Evolutionary conservation across 1,140 invertebrate genomes (phyloP).

Genomic region (Hesperophylax magnus): DNA sequence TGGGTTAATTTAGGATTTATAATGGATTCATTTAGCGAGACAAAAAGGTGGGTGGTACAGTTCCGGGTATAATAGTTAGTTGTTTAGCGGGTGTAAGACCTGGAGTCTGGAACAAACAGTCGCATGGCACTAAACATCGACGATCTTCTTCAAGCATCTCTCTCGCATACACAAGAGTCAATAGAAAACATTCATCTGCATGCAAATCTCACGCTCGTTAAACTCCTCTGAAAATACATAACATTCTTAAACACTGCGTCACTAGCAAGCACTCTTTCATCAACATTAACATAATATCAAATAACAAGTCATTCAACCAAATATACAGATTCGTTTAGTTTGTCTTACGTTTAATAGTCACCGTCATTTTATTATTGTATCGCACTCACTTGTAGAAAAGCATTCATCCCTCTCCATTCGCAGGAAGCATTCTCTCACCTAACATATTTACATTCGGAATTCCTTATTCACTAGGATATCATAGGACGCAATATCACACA

Average conservation of each 20-base stretch:
- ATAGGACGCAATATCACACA: slow-evolving; percentile 59
- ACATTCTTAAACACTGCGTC: slow-evolving; percentile 53
- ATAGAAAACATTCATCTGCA: slow-evolving; percentile 48
- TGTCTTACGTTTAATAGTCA: slow-evolving; percentile 59
- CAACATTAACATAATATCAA: slow-evolving; percentile 39
- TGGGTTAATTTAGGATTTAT: slow-evolving; percentile 43
- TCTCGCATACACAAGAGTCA: slow-evolving; percentile 49
- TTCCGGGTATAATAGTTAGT: background rate
- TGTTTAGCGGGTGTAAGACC: slow-evolving; percentile 44
- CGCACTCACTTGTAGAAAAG: slow-evolving; percentile 39
- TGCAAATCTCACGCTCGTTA: slow-evolving; percentile 49
- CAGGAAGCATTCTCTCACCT: slow-evolving; percentile 43
- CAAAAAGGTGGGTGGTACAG: slow-evolving; percentile 55
- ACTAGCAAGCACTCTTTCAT: slow-evolving; percentile 21
- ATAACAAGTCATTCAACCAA: slow-evolving; percentile 44
- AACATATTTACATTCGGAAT: slow-evolving; percentile 56
- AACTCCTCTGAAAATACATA: slow-evolving; percentile 58
- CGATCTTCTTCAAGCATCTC: slow-evolving; percentile 36
- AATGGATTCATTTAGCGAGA: slow-evolving; percentile 28
- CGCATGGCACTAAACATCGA: slow-evolving; percentile 54
- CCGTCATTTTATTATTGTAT: slow-evolving; percentile 56
- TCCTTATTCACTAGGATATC: slow-evolving; percentile 57
- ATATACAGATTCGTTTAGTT: slow-evolving; percentile 49
- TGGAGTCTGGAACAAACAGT: slow-evolving; percentile 46
- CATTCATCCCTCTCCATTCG: slow-evolving; percentile 51